phyloP scores from a whole-genome alignment of 2,888 invertebrate genomes.

The Ecliptopera silaceata region DNA sequence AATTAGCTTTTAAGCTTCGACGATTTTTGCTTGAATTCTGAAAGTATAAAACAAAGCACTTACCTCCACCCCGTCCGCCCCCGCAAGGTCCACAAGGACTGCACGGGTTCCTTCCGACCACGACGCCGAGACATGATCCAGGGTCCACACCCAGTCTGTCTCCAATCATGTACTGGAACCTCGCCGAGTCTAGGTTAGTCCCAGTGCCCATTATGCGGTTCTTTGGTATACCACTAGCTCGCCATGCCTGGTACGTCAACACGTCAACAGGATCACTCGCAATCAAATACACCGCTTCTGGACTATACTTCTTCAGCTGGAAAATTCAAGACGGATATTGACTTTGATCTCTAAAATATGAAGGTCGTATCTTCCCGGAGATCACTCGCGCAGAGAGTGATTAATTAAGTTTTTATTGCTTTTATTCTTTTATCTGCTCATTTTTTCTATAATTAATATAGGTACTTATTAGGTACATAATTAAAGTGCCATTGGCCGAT shows the following conservation, averaged over 20 bases:
- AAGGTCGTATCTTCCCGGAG: too few relatives aligned
- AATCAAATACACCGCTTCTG: slow-evolving; percentile 85
- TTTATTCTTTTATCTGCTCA: too few relatives aligned
- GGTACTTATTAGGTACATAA: too few relatives aligned
- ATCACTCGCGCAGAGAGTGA: too few relatives aligned
- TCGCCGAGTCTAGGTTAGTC: slow-evolving; percentile 89
- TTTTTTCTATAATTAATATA: too few relatives aligned
- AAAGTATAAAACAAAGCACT: background rate
- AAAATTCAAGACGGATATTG: slow-evolving; percentile 31
- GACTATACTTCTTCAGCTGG: slow-evolving; percentile 87
- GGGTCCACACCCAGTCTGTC: slow-evolving; percentile 54
- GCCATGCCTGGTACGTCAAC: slow-evolving; percentile 93
- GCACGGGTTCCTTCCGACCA: slow-evolving; percentile 74
- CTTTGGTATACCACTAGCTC: slow-evolving; percentile 86
- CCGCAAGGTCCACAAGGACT: slow-evolving; percentile 62
- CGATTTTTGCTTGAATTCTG: background rate
- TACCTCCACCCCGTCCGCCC: slow-evolving; percentile 4
- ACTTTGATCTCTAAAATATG: too few relatives aligned
- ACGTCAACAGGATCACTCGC: slow-evolving; percentile 96
- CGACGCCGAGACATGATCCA: too few relatives aligned
- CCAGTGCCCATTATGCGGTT: slow-evolving; percentile 63
- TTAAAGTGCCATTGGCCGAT: too few relatives aligned
- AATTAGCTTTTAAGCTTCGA: too few relatives aligned
- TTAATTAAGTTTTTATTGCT: too few relatives aligned
- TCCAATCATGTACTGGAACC: slow-evolving; percentile 91